Conservation (phyloP, 2,113 vertebrate species). For the Halcyon senegalensis region DNA sequence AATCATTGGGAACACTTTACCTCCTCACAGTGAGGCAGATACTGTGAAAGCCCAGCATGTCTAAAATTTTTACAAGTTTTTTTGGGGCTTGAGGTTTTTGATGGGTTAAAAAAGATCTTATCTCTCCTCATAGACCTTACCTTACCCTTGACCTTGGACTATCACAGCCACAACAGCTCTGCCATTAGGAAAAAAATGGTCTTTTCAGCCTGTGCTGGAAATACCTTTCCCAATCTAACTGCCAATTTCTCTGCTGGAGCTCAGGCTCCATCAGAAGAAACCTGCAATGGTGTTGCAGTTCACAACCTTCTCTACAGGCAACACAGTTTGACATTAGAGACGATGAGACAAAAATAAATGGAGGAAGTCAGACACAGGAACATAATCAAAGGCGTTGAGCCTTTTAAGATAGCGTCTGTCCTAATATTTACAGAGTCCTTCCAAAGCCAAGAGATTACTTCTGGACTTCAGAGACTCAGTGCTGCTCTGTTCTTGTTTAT, state of each 20-base stretch:
- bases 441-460: conserved; percentile 26
- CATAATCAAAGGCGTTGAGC: conserved; percentile 44
- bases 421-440: conserved; percentile 43
- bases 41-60: background rate
- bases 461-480: conserved; percentile 47
- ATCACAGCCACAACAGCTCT: background rate
- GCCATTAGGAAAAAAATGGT: background rate
- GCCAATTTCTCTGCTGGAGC: conserved; percentile 45
- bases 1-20: background rate
- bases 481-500: conserved; percentile 46
- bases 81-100: fast-evolving
- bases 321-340: background rate
- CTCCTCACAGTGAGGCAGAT: background rate
- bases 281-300: background rate
- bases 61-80: background rate
- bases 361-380: conserved; percentile 36
- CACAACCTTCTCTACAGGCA: conserved; percentile 2
- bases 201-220: background rate
- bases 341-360: conserved; percentile 39
- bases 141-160: background rate
- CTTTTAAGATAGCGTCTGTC: conserved; percentile 45
- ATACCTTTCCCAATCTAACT: background rate
- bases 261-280: conserved; percentile 12
- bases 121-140: background rate
- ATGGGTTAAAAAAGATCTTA: background rate